Evolutionary conservation across 2,888 invertebrate species (phyloP).

Genomic region (Lithophane leautieri): DNA sequence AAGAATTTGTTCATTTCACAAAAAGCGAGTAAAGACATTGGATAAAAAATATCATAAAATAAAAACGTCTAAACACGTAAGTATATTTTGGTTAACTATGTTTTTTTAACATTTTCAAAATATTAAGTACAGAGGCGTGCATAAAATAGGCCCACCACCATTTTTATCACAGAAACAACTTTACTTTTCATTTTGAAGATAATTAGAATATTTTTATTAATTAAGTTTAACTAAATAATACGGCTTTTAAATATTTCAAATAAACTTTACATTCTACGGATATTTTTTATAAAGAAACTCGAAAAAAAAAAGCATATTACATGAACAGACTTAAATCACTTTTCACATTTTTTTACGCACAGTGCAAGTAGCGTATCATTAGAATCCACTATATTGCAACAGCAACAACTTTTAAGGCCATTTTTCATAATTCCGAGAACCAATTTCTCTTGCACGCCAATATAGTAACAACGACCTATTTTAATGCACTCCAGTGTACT

Average conservation of each 20-base stretch:
- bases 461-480: conserved; percentile 23
- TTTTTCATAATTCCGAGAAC: conserved; percentile 16
- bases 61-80: conserved; percentile 53
- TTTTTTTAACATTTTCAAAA: conserved; percentile 19
- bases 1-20: conserved; percentile 23
- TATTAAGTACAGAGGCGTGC: conserved; percentile 38
- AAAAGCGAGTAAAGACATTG: conserved; percentile 35
- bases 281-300: background rate
- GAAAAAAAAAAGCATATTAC: background rate
- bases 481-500: conserved; percentile 56
- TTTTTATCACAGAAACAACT: conserved; percentile 43
- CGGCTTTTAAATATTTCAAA: background rate
- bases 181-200: conserved; percentile 25
- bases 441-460: conserved; percentile 19
- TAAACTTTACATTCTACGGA: background rate
- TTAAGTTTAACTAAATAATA: background rate
- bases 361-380: background rate
- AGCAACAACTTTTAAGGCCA: conserved; percentile 38
- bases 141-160: conserved; percentile 33
- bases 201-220: background rate
- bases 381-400: conserved; percentile 11
- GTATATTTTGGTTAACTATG: conserved; percentile 53
- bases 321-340: background rate
- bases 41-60: conserved; percentile 51
- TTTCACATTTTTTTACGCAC: conserved; percentile 16